These are phyloP conservation scores for Pungitius pungitius DNA, from an alignment of 2,113 vertebrate genomes.

Conservation along the genomic window DNA sequence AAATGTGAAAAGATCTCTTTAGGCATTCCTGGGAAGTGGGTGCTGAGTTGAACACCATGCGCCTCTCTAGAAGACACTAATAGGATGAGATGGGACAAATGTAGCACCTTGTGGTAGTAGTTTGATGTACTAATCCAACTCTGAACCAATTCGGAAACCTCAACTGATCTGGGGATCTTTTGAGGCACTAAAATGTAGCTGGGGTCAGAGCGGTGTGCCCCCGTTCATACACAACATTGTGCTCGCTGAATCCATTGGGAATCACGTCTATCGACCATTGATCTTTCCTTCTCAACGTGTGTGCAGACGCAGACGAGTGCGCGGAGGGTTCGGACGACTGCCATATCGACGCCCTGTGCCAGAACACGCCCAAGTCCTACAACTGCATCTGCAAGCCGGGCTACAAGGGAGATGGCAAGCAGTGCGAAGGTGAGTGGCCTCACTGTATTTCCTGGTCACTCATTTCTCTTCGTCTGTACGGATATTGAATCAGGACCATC, in stretches of 20 bases:
- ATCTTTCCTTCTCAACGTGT: conserved; percentile 9
- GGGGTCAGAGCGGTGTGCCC: background rate
- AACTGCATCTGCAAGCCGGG: conserved; percentile 98
- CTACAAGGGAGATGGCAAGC: conserved; percentile 94
- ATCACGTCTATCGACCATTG: background rate
- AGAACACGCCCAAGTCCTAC: conserved; percentile 94
- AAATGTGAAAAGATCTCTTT: no score
- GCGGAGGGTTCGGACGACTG: conserved; percentile 92
- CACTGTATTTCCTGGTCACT: background rate
- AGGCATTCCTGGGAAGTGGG: no score
- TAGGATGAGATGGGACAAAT: background rate
- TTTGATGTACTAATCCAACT: background rate
- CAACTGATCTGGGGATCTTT: background rate
- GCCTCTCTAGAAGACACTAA: background rate
- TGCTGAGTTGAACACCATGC: background rate
- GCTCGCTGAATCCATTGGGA: background rate
- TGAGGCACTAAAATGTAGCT: background rate
- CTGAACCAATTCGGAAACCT: background rate
- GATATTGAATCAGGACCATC: background rate
- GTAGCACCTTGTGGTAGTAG: no score
- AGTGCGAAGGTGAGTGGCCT: conserved; percentile 90
- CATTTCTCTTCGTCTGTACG: background rate
- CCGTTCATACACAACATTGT: background rate
- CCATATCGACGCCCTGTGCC: conserved; percentile 97
- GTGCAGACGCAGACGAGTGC: conserved; percentile 91